Evolutionary conservation across 2,797 vertebrate genomes (phyloP), one percentile per base, ranked within the genome.

Genomic region (Enteromius paludinosus): DNA sequence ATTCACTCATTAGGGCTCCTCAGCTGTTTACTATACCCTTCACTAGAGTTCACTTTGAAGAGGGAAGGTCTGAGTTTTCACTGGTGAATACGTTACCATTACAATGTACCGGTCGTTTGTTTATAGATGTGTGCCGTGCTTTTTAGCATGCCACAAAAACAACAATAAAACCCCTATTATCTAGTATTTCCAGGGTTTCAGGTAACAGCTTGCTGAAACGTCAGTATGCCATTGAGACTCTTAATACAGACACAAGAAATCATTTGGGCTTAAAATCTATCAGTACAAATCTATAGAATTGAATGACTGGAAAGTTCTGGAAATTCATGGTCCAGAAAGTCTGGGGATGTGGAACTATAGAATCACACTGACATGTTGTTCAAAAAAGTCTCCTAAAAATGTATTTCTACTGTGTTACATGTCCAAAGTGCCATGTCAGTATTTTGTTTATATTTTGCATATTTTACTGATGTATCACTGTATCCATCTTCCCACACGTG

Each of bases 391-490:
- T 8, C 5, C 6, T 4, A 20, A 47, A 18, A 25, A 14, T 7
- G 1, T 10, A 10, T 54, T n/a, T 10, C 5, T n/a, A 33, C 45
- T n/a, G 18, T 3, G n/a, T 17, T 17, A 45, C 0, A 9, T 71
- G 25, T 49, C 2, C 17, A 52, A 20, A 30, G 20, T 52, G 5
- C 35, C 12, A 4, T 23, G 30, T 12, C n/a, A 35, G 33, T 38
- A 25, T 56, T 56, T 74, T 25, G 52, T n/a, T 17, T 56, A 56
- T 7, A 17, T 23, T 74, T 74, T 56, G 49, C 71, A 74, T 74
- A 17, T 49, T 2, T 18, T 38, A 38, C 38, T 38, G 38, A 18
- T 43, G 41, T 11, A 43, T 43, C 41, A 43, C 59, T 62, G 25
- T 23, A 23, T 71, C 28, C 25, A 71, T 20, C 43, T n/a, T 5